A percentile compares a stretch with the other conserved stretches of the same genome.
These are phyloP conservation scores for Dermatophagoides farinae DNA, from an alignment of 1,140 invertebrate genomes.

Conservation along the genomic window DNA sequence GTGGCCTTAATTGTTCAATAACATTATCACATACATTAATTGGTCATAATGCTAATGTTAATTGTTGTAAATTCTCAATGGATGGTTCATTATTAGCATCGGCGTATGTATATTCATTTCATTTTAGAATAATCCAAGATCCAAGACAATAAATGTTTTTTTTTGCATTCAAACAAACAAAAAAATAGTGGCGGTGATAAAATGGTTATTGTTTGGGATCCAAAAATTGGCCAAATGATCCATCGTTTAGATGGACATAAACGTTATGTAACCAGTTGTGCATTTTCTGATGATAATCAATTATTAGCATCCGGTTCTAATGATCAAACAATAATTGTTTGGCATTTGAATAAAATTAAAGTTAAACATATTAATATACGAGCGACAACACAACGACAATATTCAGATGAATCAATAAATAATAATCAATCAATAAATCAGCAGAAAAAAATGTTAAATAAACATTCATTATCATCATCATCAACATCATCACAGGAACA, in stretches of 20 bases:
- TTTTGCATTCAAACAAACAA: constrained; percentile 4
- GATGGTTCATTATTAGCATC: constrained; percentile 40
- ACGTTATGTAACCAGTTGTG: constrained; percentile 45
- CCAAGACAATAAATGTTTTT: not conserved
- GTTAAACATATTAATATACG: constrained; percentile 25
- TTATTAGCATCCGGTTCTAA: constrained; percentile 48
- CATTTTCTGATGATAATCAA: constrained; percentile 40
- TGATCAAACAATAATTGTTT: constrained; percentile 44
- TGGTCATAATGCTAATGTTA: constrained; percentile 28
- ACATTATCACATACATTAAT: constrained; percentile 15
- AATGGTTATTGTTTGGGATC: constrained; percentile 43
- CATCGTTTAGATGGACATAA: constrained; percentile 24
- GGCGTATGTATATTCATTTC: constrained; percentile 22
- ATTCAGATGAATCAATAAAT: constrained; percentile 5
- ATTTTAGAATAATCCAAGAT: not conserved
- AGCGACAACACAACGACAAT: constrained; percentile 18
- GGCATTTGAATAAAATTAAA: constrained; percentile 31
- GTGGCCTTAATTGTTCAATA: constrained; percentile 22
- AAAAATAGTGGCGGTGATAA: constrained; percentile 39
- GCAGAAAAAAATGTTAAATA: not conserved
- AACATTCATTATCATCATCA: constrained; percentile 13
- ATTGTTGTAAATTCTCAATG: constrained; percentile 37
- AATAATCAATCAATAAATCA: not conserved
- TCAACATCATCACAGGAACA: constrained; percentile 20
- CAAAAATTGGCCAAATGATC: constrained; percentile 20